Percentiles rank a stretch among this genome's conserved stretches.
These are phyloP conservation scores for Sigmodon hispidus DNA, from an alignment of 2,113 vertebrate species.

Conservation along the genomic window DNA sequence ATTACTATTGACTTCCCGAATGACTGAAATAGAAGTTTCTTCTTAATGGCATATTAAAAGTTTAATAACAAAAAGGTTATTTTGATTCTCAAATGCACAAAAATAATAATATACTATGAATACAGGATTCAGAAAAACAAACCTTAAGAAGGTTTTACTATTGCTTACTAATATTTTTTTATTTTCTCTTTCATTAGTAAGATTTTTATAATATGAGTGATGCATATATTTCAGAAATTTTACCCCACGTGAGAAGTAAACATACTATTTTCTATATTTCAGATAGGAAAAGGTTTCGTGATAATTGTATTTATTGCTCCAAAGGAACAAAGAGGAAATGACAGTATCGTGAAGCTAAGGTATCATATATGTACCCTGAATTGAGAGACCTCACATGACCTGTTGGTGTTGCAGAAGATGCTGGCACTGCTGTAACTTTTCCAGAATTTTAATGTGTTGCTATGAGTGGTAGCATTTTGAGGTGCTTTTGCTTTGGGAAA, in stretches of 20 bases:
- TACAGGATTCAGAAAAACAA: not conserved
- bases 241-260: not conserved
- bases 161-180: not conserved
- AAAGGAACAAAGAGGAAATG: not conserved
- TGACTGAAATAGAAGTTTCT: not conserved
- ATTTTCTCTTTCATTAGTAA: not conserved
- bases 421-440: rapidly evolving
- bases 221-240: not conserved
- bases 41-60: not conserved
- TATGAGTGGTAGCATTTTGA: not conserved
- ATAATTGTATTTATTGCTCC: not conserved
- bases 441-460: too few relatives aligned
- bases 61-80: not conserved
- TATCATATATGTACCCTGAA: not conserved
- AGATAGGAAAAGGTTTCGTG: not conserved
- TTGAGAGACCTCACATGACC: rapidly evolving
- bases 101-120: not conserved
- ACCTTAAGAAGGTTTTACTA: not conserved
- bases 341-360: not conserved
- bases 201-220: not conserved
- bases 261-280: not conserved
- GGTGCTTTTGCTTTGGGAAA: not conserved
- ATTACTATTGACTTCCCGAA: not conserved
- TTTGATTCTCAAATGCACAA: not conserved
- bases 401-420: not conserved